A percentile compares a stretch with the other conserved stretches of the same genome.
phyloP scores from a whole-genome alignment of 2,797 vertebrate species.

The Chelmon rostratus region DNA sequence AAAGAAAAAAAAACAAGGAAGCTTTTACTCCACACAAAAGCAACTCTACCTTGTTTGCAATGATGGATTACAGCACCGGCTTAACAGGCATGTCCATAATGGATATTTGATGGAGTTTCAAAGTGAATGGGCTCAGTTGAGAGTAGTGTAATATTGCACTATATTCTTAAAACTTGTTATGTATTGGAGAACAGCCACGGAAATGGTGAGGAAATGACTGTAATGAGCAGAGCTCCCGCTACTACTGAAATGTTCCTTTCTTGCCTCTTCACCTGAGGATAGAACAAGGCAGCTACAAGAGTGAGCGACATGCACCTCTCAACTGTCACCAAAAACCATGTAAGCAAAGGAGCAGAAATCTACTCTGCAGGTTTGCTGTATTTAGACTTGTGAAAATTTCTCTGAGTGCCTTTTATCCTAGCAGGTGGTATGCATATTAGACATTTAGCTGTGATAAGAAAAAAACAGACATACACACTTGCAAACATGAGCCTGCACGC shows the following conservation, averaged over 20 bases:
- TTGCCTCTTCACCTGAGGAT: slow-evolving; percentile 31
- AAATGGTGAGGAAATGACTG: slow-evolving; percentile 37
- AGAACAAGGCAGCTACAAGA: slow-evolving; percentile 28
- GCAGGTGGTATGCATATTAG: slow-evolving; percentile 79
- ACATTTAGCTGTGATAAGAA: slow-evolving; percentile 75
- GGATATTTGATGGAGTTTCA: slow-evolving; percentile 69
- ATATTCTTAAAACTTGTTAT: slow-evolving; percentile 32
- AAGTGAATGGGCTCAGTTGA: slow-evolving; percentile 56
- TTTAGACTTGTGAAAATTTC: slow-evolving; percentile 63
- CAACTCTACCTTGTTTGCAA: slow-evolving; percentile 58
- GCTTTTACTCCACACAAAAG: slow-evolving; percentile 58
- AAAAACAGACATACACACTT: slow-evolving; percentile 48
- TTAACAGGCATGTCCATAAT: slow-evolving; percentile 63
- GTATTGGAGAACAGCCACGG: slow-evolving; percentile 29
- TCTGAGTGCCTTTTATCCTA: slow-evolving; percentile 72
- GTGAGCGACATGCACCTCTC: slow-evolving; percentile 52
- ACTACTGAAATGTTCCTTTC: slow-evolving; percentile 34
- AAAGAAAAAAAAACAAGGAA: not conserved
- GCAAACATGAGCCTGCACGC: not conserved
- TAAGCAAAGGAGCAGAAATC: slow-evolving; percentile 40
- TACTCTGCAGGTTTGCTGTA: slow-evolving; percentile 61
- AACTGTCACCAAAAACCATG: slow-evolving; percentile 54
- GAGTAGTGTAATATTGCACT: slow-evolving; percentile 29
- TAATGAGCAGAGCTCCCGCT: slow-evolving; percentile 38
- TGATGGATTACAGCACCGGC: slow-evolving; percentile 65